Base-by-base conservation (phyloP, 1,140 invertebrate species). In the Brachionus koreanus region DNA sequence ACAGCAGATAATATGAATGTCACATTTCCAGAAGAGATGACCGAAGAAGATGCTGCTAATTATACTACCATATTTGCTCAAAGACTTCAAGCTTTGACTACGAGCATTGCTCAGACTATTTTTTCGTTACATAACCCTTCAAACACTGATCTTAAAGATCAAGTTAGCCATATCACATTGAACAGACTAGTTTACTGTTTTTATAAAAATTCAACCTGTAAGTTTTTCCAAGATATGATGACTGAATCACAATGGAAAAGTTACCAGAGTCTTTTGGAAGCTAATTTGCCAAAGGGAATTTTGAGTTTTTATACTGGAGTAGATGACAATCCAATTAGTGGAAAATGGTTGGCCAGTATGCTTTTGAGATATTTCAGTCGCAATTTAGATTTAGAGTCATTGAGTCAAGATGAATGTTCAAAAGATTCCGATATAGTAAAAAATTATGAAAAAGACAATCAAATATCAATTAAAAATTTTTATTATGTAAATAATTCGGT, bases 281-380 rank as follows among this genome's bases (percentile, higher is more conserved):
- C 46, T 13, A 61, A 79, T 79, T 57, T 61, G 25, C 76, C 76
- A 13, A 79, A 79, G 35, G 76, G 76, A 42, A n/a, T 12, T 16
- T 43, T 79, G 12, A 79, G 76, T 43, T 79, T 79, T 79, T 79
- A 79, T 16, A 79, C 76, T 0, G 76, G 76, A 39, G 76, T 79
- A 2, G 57, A 42, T 33, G 76, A 79, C 42, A 79, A 79, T 79
- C 39, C 46, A n/a, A 79, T 79, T 1, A 79, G 76, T 65, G 76
- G 76, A 5, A 79, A 79, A 65, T 79, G 76, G 76, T 12, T 79
- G 35, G 4, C 43, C n/a, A 57, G 7, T 12, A 79, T 79, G 76
- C 76, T 79, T 19, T 79, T 79, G 19, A 35, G 49, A 23, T 79
- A 79, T 49, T 79, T 79, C 13, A 79, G 10, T 13, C 76, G 76